Percentiles rank a stretch among this genome's conserved stretches.
Evolutionary conservation across 2,113 vertebrate species (phyloP).

Genomic region (Stomatorhinus ivindoensis): DNA sequence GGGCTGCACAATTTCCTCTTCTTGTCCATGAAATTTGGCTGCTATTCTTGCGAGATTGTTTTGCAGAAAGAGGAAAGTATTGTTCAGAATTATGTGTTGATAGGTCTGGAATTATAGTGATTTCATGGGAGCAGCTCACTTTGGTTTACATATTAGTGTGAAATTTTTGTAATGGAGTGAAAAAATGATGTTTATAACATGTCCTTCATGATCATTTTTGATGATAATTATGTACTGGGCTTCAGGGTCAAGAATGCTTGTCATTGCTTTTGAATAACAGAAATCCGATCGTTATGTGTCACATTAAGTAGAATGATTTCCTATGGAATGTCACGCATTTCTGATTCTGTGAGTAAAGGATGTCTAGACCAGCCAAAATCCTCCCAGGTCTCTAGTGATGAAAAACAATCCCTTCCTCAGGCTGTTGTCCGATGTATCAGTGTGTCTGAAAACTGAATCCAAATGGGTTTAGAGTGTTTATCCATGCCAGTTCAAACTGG

Average conservation of each 20-base stretch:
- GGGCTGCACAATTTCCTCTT: neutral
- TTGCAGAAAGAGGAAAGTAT: neutral
- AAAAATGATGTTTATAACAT: neutral
- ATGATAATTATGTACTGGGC: neutral
- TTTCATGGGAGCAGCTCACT: neutral
- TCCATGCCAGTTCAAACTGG: neutral
- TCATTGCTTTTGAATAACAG: neutral
- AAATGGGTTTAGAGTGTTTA: neutral
- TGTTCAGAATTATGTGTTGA: neutral
- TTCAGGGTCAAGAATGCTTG: neutral
- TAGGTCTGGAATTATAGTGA: neutral
- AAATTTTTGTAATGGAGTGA: neutral
- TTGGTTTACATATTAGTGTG: neutral
- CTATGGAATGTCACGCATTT: neutral
- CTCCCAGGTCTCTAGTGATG: neutral
- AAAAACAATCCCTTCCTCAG: neutral
- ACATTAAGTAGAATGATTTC: neutral
- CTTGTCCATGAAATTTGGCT: neutral
- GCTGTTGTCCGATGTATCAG: neutral
- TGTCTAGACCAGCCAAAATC: neutral
- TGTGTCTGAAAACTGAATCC: neutral
- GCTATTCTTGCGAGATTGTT: neutral
- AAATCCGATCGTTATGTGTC: neutral
- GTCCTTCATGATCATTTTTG: neutral
- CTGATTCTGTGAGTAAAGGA: neutral